Conservation (phyloP, 2,113 vertebrate genomes). For the Narcine bancroftii region DNA sequence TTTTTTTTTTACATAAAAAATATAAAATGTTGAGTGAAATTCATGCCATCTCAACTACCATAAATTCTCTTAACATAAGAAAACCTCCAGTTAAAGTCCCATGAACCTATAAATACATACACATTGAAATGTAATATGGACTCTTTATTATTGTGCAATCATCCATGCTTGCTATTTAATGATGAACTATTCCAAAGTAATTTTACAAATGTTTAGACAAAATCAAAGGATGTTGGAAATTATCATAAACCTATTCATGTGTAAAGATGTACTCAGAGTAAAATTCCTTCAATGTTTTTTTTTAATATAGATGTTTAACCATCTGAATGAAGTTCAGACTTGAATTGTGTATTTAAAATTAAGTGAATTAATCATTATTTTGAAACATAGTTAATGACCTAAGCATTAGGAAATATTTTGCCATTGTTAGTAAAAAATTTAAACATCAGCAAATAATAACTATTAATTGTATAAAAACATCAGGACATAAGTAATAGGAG, state of each 20-base stretch:
- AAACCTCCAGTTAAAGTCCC: not conserved
- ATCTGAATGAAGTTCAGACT: not conserved
- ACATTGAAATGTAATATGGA: not conserved
- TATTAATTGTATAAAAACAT: not conserved
- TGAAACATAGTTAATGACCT: too few species aligned
- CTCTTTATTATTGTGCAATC: not conserved
- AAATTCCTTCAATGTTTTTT: not conserved
- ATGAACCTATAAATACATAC: not conserved
- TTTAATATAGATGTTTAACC: not conserved
- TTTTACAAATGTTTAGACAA: not conserved
- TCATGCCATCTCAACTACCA: not conserved
- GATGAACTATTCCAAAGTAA: not conserved
- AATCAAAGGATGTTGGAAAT: not conserved
- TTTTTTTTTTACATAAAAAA: not conserved
- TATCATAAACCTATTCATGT: not conserved
- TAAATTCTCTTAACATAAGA: not conserved
- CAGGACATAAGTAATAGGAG: too few species aligned
- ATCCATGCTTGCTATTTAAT: not conserved
- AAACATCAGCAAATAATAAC: not conserved
- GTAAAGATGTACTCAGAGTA: not conserved
- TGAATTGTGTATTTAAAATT: not conserved
- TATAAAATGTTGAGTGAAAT: not conserved
- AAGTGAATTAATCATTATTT: not conserved
- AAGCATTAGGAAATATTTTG: not conserved
- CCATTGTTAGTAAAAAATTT: not conserved